Evolutionary conservation across 2,113 vertebrate genomes (phyloP).

Genomic region (Siniperca knerii): DNA sequence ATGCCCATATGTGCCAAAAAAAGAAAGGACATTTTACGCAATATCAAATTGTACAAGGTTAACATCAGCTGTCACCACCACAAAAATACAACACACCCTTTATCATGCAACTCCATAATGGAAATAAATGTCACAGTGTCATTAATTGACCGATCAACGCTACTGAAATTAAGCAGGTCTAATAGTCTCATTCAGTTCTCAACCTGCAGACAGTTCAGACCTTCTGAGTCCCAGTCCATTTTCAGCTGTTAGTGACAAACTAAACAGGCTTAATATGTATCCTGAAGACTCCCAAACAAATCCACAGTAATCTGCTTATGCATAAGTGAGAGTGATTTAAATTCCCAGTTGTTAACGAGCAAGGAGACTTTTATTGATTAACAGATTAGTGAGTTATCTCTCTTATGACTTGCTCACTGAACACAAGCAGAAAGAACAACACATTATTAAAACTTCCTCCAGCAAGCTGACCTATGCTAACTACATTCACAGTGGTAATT

Average conservation of each 20-base stretch:
- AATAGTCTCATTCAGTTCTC: neutral
- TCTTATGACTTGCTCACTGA: neutral
- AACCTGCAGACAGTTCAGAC: neutral
- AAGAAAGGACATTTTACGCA: neutral
- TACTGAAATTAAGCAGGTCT: neutral
- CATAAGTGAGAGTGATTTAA: slow-evolving; percentile 32
- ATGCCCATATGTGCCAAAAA: neutral
- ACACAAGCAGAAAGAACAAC: neutral
- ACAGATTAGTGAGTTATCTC: slow-evolving; percentile 12
- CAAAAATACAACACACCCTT: neutral
- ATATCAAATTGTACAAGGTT: neutral
- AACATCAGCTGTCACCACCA: neutral
- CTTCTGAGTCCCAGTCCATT: neutral
- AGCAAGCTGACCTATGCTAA: neutral
- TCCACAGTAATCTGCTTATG: slow-evolving; percentile 21
- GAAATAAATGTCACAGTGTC: neutral
- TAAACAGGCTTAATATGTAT: slow-evolving; percentile 19
- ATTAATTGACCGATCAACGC: neutral
- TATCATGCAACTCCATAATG: neutral
- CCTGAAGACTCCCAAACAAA: slow-evolving; percentile 16
- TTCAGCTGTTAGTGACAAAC: neutral
- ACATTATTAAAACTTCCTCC: neutral
- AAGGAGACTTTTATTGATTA: slow-evolving; percentile 24
- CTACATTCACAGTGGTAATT: neutral
- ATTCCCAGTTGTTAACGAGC: neutral